Conservation (phyloP, 2,797 vertebrate species). For the Mallotus villosus region DNA sequence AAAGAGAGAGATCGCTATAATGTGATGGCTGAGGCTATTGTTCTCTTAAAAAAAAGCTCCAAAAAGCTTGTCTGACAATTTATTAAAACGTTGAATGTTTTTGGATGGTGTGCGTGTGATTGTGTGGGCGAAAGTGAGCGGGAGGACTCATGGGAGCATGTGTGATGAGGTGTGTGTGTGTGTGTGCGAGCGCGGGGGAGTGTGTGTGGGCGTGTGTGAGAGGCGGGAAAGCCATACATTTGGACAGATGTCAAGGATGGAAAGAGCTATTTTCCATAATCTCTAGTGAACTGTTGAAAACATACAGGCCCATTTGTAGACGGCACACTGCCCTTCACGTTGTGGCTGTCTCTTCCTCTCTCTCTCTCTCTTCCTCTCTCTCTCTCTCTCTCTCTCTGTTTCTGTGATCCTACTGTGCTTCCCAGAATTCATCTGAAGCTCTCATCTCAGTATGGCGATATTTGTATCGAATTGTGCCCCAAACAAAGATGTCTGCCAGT, state of each 20-base stretch:
- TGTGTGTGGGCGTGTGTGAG: slow-evolving; percentile 25
- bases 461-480: too few relatives aligned
- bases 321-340: too few relatives aligned
- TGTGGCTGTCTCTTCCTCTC: too few relatives aligned
- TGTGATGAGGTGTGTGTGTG: too few relatives aligned
- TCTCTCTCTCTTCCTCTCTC: too few relatives aligned
- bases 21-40: slow-evolving; percentile 4
- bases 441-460: too few relatives aligned
- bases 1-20: not conserved
- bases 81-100: slow-evolving; percentile 1
- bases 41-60: slow-evolving; percentile 10
- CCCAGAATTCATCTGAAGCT: too few relatives aligned
- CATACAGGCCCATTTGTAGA: slow-evolving; percentile 9
- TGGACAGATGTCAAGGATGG: slow-evolving; percentile 55
- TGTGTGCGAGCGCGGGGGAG: slow-evolving; percentile 5
- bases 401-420: too few relatives aligned
- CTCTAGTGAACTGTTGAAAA: slow-evolving; percentile 44
- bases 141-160: not conserved
- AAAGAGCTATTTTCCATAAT: slow-evolving; percentile 22
- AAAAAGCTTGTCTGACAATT: not conserved
- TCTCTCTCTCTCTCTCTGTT: too few relatives aligned
- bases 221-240: slow-evolving; percentile 41
- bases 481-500: too few relatives aligned
- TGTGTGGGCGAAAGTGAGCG: slow-evolving; percentile 9
- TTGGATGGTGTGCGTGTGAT: slow-evolving; percentile 22